Base-by-base conservation (phyloP, 2,888 invertebrate genomes). In the Brachypterus glaber region DNA sequence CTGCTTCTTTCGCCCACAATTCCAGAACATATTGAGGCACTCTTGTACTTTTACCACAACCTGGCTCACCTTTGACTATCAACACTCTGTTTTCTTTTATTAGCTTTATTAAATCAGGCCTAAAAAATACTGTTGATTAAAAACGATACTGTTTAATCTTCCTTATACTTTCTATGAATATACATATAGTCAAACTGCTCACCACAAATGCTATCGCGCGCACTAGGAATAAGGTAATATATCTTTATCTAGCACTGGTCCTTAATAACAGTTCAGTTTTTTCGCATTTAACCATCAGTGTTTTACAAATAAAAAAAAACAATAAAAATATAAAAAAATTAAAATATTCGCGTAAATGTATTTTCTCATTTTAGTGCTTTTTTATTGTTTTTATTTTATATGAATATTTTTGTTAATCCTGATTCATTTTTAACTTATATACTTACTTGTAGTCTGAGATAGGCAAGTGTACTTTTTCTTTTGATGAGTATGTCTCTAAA, bases 1-100 rank as follows among this genome's bases (percentile, higher is more conserved):
- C 39, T 11, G 39, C 41, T 27, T 53, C 50, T 35, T 47, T 48
- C 2, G 64, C 62, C 62, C 58, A 79, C 50, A 50, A 62, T 63
- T 77, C 73, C 36, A 77, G 50, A 27, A 76, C 67, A 48, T 71
- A 74, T 27, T 79, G 77, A 1, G 83, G 82, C 4, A 76, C 74
- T 35, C 82, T 72, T 0, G 80, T 82, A 15, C 81, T 82, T 57
- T 83, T 83, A 1, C 83, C 83, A 56, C 82, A 82, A 0, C 82
- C 82, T 0, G 82, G 79, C 40, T 79, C 77, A 1, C 82, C 83
- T 40, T 76, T 76, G 30, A 83, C 66, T 2, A 83, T 67, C 1
- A 74, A 44, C 0, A 77, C 72, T 17, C 69, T 69, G 43, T 72
- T 71, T 1, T 65, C 49, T 8, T 66, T 52, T 2, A 82, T 47